Conservation (phyloP, 2,797 vertebrate species). For the Muraenolepis orangiensis region DNA sequence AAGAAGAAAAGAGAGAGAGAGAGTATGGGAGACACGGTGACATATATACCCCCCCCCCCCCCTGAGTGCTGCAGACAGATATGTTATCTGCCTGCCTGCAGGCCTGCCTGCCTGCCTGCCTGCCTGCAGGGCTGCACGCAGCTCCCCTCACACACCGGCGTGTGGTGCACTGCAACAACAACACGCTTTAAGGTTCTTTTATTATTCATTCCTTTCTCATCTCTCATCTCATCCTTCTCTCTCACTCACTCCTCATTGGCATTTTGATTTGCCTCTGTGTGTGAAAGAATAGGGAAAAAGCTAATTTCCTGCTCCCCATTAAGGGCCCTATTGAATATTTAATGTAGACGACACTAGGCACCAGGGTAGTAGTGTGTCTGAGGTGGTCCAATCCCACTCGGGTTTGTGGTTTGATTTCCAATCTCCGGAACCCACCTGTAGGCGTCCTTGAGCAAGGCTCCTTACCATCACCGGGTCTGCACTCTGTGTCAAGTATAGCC, state of each 20-base stretch:
- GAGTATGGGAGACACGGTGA: too few relatives aligned
- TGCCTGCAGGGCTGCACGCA: background rate
- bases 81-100: background rate
- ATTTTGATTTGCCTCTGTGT: background rate
- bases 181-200: too few relatives aligned
- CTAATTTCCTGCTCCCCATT: slow-evolving; percentile 36
- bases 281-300: slow-evolving; percentile 19
- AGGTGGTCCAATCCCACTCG: too few relatives aligned
- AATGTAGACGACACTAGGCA: slow-evolving; percentile 27
- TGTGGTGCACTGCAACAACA: too few relatives aligned
- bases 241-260: background rate
- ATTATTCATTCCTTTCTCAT: too few relatives aligned
- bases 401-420: background rate
- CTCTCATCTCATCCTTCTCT: background rate
- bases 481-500: too few relatives aligned
- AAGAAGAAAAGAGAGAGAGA: background rate
- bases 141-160: background rate
- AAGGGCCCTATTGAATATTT: slow-evolving; percentile 50
- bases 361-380: background rate
- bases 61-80: background rate
- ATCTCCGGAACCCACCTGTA: background rate
- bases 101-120: too few relatives aligned
- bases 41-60: background rate
- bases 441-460: background rate
- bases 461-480: too few relatives aligned